Percentiles rank a stretch among this genome's conserved stretches.
These are phyloP conservation scores for Amblyornis subalaris DNA, from an alignment of 2,113 vertebrate species.

Conservation along the genomic window DNA sequence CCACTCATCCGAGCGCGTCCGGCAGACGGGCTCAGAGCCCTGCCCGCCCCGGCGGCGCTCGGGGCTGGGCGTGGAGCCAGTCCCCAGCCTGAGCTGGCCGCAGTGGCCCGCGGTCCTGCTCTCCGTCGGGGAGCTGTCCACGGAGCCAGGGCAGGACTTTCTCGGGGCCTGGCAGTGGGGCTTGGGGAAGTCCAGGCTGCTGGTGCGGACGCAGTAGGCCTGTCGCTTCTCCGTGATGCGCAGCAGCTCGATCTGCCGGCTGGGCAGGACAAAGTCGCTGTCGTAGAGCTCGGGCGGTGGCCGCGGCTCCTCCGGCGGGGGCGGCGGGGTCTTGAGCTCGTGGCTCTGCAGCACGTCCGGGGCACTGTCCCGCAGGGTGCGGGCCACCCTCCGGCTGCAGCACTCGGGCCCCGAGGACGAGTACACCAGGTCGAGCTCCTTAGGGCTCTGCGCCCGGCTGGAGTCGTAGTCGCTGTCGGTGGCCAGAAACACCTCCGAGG, in stretches of 20 bases:
- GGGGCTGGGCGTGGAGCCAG: not conserved
- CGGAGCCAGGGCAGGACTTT: constrained; percentile 76
- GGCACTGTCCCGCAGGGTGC: constrained; percentile 69
- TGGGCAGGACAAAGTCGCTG: constrained; percentile 88
- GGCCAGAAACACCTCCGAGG: constrained; percentile 88
- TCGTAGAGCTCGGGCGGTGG: constrained; percentile 74
- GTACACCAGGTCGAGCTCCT: constrained; percentile 83
- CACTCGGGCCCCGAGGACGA: constrained; percentile 68
- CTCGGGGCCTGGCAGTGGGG: constrained; percentile 62
- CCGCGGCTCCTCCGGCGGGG: not conserved
- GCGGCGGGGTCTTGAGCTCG: constrained; percentile 39
- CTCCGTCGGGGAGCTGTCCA: constrained; percentile 76
- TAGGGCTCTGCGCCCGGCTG: constrained; percentile 84
- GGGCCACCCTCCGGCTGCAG: constrained; percentile 52
- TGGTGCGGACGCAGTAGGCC: constrained; percentile 87
- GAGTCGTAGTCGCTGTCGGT: constrained; percentile 88
- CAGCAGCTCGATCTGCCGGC: constrained; percentile 87
- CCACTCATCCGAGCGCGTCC: constrained; percentile 78
- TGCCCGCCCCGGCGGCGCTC: not conserved
- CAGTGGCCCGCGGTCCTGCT: constrained; percentile 21
- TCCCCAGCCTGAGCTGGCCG: not conserved
- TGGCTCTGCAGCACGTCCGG: constrained; percentile 84
- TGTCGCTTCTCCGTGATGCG: constrained; percentile 88
- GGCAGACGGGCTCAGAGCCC: constrained; percentile 14
- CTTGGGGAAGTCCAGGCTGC: constrained; percentile 86